Evolutionary conservation across 2,888 invertebrate species (phyloP).

Genomic region (Chymomyza fuscimana): DNA sequence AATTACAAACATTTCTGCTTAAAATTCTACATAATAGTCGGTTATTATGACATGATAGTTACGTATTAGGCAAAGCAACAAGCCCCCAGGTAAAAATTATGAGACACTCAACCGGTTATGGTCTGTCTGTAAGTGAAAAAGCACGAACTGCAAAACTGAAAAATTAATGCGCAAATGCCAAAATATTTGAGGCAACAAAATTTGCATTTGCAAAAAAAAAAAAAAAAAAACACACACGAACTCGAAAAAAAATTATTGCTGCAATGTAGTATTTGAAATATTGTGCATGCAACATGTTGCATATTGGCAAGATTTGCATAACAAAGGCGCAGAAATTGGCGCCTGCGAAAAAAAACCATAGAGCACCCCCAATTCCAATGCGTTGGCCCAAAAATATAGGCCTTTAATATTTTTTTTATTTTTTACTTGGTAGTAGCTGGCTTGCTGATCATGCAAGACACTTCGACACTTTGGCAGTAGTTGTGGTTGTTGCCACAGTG

Average conservation of each 20-base stretch:
- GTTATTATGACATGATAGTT: constrained; percentile 75
- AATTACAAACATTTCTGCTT: neutral
- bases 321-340: constrained; percentile 69
- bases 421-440: neutral
- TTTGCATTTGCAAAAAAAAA: constrained; percentile 39
- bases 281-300: constrained; percentile 7
- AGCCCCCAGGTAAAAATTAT: constrained; percentile 57
- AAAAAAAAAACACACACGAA: constrained; percentile 19
- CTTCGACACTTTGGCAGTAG: constrained; percentile 1
- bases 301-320: constrained; percentile 54
- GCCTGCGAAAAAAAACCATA: constrained; percentile 40
- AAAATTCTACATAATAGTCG: constrained; percentile 67
- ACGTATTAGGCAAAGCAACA: constrained; percentile 67
- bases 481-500: constrained; percentile 10
- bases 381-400: neutral
- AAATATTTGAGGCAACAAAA: constrained; percentile 62
- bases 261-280: constrained; percentile 42
- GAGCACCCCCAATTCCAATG: neutral
- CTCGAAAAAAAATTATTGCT: constrained; percentile 17
- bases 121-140: constrained; percentile 25
- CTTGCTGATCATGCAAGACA: neutral
- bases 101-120: constrained; percentile 65
- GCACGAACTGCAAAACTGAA: constrained; percentile 42
- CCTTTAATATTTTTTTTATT: neutral
- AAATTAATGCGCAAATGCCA: constrained; percentile 73